phyloP scores from a whole-genome alignment of 2,113 vertebrate species.

The Equus przewalskii region DNA sequence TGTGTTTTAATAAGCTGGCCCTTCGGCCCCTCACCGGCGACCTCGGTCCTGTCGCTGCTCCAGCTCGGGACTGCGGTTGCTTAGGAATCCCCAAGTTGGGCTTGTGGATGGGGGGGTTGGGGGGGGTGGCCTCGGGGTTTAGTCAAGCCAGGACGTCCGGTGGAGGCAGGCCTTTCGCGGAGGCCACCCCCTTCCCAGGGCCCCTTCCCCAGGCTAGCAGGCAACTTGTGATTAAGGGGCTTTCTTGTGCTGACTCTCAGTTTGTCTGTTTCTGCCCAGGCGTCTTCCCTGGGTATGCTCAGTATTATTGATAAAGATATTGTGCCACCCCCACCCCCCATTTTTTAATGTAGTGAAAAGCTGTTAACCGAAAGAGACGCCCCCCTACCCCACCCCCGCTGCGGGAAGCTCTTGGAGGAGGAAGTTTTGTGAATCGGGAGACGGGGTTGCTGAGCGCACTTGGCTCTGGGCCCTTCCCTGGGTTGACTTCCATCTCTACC shows the following conservation, averaged over 20 bases:
- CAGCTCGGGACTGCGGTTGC: neutral
- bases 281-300: neutral
- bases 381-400: accelerated
- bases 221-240: neutral
- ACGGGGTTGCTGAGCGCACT: neutral
- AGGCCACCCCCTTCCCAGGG: neutral
- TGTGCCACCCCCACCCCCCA: neutral
- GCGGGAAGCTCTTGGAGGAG: neutral
- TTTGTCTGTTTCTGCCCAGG: neutral
- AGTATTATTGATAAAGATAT: neutral
- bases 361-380: neutral
- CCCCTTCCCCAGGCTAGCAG: neutral
- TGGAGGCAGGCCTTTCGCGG: neutral
- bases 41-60: neutral
- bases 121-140: neutral
- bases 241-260: neutral
- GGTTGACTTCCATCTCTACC: neutral
- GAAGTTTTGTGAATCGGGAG: neutral
- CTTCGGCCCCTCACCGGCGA: accelerated
- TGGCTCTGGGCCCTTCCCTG: neutral
- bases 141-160: neutral
- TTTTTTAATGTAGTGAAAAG: neutral
- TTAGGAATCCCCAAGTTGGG: neutral
- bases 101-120: neutral
- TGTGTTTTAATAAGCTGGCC: neutral